These are phyloP conservation scores for Jordanella pulchra DNA, from an alignment of 2,797 vertebrate genomes.

Conservation along the genomic window DNA sequence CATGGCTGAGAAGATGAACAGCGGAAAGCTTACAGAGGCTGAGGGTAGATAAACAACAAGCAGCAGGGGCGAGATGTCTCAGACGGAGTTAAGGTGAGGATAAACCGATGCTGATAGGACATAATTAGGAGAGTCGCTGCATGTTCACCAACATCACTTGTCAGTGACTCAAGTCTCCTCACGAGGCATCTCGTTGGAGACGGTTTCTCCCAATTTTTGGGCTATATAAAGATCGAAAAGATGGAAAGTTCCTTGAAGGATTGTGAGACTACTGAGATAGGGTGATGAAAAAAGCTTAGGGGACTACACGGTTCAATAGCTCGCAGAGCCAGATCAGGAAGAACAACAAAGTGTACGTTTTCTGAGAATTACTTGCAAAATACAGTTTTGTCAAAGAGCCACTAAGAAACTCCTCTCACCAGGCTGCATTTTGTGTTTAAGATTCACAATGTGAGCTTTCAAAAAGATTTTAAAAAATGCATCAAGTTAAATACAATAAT, in stretches of 20 bases:
- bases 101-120: conserved; percentile 76
- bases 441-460: not conserved
- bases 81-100: conserved; percentile 48
- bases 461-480: not conserved
- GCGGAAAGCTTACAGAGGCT: conserved; percentile 21
- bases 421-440: not conserved
- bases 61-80: conserved; percentile 47
- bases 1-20: conserved; percentile 55
- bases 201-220: conserved; percentile 24
- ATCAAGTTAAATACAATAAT: not conserved
- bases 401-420: not conserved
- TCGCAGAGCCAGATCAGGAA: not conserved
- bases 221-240: conserved; percentile 26
- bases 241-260: conserved; percentile 1
- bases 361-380: not conserved
- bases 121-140: conserved; percentile 67
- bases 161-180: conserved; percentile 61
- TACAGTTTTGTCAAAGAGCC: not conserved
- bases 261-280: conserved; percentile 10
- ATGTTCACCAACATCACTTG: conserved; percentile 53
- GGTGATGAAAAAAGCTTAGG: conserved; percentile 1
- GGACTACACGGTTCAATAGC: not conserved
- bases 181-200: conserved; percentile 29
- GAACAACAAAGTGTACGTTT: not conserved
- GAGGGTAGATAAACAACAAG: conserved; percentile 41